Percentiles rank a stretch among this genome's conserved stretches.
These are phyloP conservation scores for Drosophila parvula DNA, from an alignment of 1,140 invertebrate species.

Conservation along the genomic window DNA sequence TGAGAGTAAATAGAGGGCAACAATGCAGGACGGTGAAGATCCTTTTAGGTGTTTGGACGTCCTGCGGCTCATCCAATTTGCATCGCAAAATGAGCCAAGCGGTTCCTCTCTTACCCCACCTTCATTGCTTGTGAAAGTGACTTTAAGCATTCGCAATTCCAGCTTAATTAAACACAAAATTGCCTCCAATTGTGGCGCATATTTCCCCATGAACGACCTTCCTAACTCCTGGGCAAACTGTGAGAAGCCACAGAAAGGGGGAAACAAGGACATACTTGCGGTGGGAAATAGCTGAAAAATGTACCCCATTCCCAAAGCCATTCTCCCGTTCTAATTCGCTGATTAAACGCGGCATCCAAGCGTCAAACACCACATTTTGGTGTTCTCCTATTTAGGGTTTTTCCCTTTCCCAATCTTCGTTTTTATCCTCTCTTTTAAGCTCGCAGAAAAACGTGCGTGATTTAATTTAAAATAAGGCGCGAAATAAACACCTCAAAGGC, in stretches of 20 bases:
- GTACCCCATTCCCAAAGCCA: background rate
- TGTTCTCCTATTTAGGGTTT: background rate
- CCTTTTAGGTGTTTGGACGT: constrained; percentile 25
- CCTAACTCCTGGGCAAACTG: background rate
- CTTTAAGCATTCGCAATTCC: constrained; percentile 21
- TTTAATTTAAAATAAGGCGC: constrained; percentile 44
- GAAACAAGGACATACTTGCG: constrained; percentile 4
- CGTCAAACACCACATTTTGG: constrained; percentile 4
- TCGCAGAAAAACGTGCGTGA: constrained; percentile 31
- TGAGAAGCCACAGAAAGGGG: constrained; percentile 4
- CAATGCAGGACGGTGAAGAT: constrained; percentile 7
- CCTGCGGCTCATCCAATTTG: constrained; percentile 44
- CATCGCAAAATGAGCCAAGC: constrained; percentile 19
- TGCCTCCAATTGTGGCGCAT: constrained; percentile 14
- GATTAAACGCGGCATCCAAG: constrained; percentile 21
- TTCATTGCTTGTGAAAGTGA: background rate
- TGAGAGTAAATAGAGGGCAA: constrained; percentile 13
- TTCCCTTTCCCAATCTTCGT: background rate
- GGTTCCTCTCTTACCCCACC: no score
- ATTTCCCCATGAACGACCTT: background rate
- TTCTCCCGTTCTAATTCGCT: background rate
- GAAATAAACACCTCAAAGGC: constrained; percentile 26
- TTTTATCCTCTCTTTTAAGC: background rate
- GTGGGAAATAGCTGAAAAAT: background rate
- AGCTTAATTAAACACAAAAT: constrained; percentile 46